Base-by-base conservation (phyloP, 1,140 invertebrate species). In the Nylanderia fulva region DNA sequence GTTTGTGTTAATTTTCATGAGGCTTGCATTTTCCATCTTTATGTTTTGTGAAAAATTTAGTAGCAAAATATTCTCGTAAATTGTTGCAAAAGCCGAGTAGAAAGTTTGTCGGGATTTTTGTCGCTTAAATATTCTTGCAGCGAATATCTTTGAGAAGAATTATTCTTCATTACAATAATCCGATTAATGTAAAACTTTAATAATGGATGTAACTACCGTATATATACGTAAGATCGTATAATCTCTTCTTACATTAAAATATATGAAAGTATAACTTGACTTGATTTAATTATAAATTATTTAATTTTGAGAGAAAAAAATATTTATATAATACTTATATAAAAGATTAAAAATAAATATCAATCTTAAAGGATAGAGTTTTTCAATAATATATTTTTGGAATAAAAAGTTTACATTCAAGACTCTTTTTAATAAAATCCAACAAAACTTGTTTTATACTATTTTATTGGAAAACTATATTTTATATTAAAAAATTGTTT, bases 1-100 rank as follows among this genome's bases (percentile, higher is more conserved):
- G 29, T 76, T 42, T 13, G 3, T 39, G 61, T 68, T 68, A 52
- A 36, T 21, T 79, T 79, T 79, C n/a, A 79, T 63, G 27, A 79
- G n/a, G 8, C 36, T n/a, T 66, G 13, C 11, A 42, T 33, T 63
- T 63, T 52, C 13, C 48, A 42, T 66, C 13, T 36, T 21, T 21
- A 24, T 45, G 21, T 24, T 2, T 7, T 24, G 42, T 13, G 18
- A 48, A 79, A 76, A 79, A 68, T 24, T 79, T 8, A 36, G 72
- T 45, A 56, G 48, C 48, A n/a, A 56, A 42, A 56, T 21, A 11
- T 79, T 69, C 18, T 27, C 1, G 7, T 6, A 36, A 80, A 69
- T 56, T 56, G 33, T 6, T 21, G n/a, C 21, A 39, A 66, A 80
- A 54, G 15, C 0, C 6, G 2, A 15, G 48, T 29, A 24, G 2